Evolutionary conservation across 2,113 vertebrate genomes (phyloP).

Genomic region (Pyrgilauda ruficollis): DNA sequence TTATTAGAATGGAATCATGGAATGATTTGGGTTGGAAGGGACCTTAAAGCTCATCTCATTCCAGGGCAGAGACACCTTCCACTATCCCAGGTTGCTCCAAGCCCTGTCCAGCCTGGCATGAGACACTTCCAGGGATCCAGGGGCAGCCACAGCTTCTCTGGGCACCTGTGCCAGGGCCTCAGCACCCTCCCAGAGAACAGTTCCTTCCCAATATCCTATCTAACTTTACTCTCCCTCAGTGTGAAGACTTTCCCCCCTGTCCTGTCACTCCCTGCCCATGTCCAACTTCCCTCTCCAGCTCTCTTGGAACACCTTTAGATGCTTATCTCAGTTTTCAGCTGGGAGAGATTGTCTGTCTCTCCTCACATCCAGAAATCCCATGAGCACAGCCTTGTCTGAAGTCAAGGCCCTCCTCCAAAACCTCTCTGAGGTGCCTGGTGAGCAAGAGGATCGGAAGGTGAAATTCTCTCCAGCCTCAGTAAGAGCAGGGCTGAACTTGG

Average conservation of each 20-base stretch:
- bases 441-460: not conserved
- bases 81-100: accelerated
- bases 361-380: not conserved
- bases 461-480: not conserved
- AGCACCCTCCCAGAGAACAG: accelerated
- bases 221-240: not conserved
- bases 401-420: not conserved
- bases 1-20: not conserved
- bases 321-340: not conserved
- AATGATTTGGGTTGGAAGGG: not conserved
- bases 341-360: not conserved
- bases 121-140: not conserved
- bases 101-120: accelerated
- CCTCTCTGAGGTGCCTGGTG: not conserved
- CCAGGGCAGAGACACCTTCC: not conserved
- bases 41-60: not conserved
- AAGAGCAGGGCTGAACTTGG: not conserved
- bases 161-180: not conserved
- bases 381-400: not conserved
- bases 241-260: not conserved
- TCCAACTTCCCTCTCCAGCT: not conserved
- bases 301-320: not conserved
- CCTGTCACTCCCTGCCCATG: not conserved
- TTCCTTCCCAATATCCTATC: not conserved
- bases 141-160: not conserved